A percentile compares a stretch with the other conserved stretches of the same genome.
Evolutionary conservation across 53 echinoderm and acorn worm species (phyloP).

Genomic region (Echinometra lucunter): DNA sequence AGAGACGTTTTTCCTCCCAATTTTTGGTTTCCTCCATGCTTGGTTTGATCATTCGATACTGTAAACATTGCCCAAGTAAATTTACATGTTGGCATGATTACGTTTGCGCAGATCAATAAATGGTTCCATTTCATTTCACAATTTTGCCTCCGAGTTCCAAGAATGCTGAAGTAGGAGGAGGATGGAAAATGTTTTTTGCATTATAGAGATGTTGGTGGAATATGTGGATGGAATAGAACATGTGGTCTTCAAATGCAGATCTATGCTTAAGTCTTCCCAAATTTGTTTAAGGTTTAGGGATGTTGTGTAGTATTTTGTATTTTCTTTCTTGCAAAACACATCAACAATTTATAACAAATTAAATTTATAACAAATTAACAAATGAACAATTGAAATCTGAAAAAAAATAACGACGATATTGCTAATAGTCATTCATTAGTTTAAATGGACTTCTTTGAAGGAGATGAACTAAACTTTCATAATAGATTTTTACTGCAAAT

Average conservation of each 20-base stretch:
- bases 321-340: too few relatives aligned
- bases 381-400: too few relatives aligned
- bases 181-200: constrained; percentile 8
- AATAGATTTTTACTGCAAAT: too few relatives aligned
- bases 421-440: too few relatives aligned
- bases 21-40: neutral
- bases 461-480: too few relatives aligned
- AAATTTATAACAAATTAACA: too few relatives aligned
- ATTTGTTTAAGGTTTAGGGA: too few relatives aligned
- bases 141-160: neutral
- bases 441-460: too few relatives aligned
- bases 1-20: neutral
- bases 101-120: constrained; percentile 41
- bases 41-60: neutral
- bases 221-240: neutral
- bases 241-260: neutral
- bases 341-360: too few relatives aligned
- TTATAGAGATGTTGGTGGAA: neutral
- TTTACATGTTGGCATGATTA: neutral
- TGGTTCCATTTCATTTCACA: constrained; percentile 30
- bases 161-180: neutral
- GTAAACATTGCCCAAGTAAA: constrained; percentile 5
- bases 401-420: too few relatives aligned
- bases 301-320: too few relatives aligned
- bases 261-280: neutral